Evolutionary conservation across 2,888 invertebrate species (phyloP).

Genomic region (Chironomus riparius): DNA sequence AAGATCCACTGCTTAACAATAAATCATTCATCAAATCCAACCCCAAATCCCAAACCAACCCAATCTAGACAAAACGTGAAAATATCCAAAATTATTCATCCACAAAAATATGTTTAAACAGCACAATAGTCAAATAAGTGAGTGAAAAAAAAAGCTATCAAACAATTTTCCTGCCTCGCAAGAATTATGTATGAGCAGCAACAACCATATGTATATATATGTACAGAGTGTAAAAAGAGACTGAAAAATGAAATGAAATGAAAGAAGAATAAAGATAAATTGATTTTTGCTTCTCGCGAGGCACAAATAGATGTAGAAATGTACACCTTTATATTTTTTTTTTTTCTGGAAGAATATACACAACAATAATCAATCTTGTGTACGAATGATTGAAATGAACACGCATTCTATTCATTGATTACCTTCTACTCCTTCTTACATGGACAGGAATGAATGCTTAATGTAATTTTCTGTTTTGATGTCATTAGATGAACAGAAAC

Average conservation of each 20-base stretch:
- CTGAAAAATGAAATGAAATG: background rate
- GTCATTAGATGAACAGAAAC: too few relatives aligned
- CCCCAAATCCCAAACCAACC: too few relatives aligned
- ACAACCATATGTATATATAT: background rate
- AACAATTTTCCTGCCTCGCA: background rate
- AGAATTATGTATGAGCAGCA: background rate
- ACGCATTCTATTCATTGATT: slow-evolving; percentile 12
- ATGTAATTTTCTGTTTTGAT: too few relatives aligned
- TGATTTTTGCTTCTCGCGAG: slow-evolving; percentile 16
- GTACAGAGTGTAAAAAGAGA: background rate
- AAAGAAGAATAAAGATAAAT: slow-evolving; percentile 16
- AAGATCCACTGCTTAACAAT: too few relatives aligned
- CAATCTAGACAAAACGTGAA: too few relatives aligned
- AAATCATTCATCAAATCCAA: too few relatives aligned
- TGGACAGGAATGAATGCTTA: background rate
- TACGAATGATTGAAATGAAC: background rate
- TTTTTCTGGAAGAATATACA: too few relatives aligned
- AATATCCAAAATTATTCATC: too few relatives aligned
- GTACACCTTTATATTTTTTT: too few relatives aligned
- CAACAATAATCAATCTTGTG: slow-evolving; percentile 15
- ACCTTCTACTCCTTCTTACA: background rate
- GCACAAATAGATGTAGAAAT: background rate
- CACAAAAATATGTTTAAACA: too few relatives aligned
- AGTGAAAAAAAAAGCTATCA: background rate
- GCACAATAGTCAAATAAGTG: background rate